A percentile compares a stretch with the other conserved stretches of the same genome.
Conservation (phyloP, 1,140 invertebrate genomes). For the Dolichoris vasculosae region DNA sequence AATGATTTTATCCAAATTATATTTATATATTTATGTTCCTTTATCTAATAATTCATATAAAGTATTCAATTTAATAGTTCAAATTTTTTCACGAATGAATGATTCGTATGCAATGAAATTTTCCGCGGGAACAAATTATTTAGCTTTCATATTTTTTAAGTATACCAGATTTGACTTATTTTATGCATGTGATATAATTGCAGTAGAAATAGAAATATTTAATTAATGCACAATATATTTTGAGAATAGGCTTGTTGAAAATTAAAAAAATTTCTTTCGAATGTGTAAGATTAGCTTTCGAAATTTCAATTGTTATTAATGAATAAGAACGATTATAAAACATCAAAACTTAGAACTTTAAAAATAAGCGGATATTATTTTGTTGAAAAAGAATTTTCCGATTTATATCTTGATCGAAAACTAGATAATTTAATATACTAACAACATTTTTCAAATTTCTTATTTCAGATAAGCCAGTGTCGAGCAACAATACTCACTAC, state of each 20-base stretch:
- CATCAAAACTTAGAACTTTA: background rate
- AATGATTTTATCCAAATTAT: no score
- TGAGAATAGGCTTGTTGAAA: background rate
- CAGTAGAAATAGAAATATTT: background rate
- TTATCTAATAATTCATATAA: no score
- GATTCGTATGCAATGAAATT: no score
- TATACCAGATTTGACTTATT: background rate
- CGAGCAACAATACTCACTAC: constrained; percentile 8
- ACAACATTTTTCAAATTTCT: constrained; percentile 26
- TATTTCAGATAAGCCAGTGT: constrained; percentile 15
- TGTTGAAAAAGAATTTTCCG: background rate
- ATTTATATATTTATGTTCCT: no score
- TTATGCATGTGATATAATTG: background rate
- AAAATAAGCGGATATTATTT: background rate
- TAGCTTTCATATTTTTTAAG: background rate
- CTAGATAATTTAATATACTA: constrained; percentile 11
- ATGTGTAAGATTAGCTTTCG: background rate
- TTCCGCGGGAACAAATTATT: background rate
- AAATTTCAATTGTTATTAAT: background rate
- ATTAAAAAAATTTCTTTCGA: background rate
- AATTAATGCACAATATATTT: background rate
- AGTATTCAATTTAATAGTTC: no score
- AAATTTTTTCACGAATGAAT: no score
- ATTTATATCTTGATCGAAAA: background rate
- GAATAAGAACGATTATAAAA: background rate